Evolutionary conservation across 2,797 vertebrate genomes (phyloP).

Genomic region (Poeciliopsis infans): DNA sequence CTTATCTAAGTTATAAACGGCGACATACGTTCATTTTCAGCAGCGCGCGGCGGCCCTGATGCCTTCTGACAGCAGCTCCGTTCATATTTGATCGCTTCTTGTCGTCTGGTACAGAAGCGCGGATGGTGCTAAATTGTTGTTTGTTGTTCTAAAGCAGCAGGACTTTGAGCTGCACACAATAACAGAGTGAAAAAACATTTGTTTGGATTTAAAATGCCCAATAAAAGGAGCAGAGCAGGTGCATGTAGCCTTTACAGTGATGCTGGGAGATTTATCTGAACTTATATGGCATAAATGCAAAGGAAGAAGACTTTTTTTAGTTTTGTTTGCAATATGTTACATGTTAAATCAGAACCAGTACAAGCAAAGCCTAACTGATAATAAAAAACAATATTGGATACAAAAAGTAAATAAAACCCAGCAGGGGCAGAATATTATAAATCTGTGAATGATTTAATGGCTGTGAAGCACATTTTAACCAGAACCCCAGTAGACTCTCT

Average conservation of each 20-base stretch:
- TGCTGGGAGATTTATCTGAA: background rate
- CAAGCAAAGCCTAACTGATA: background rate
- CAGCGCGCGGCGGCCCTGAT: background rate
- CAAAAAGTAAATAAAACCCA: background rate
- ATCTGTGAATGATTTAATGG: background rate
- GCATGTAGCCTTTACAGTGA: background rate
- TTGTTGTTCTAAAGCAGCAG: conserved; percentile 4
- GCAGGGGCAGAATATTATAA: background rate
- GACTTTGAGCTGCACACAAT: background rate
- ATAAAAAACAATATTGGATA: background rate
- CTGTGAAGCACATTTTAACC: background rate
- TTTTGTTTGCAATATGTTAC: too few species aligned
- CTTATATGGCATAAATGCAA: too few species aligned
- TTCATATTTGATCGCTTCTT: conserved; percentile 5
- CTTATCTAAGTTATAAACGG: background rate
- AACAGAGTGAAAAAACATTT: background rate
- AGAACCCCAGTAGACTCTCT: background rate
- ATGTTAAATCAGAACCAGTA: too few species aligned
- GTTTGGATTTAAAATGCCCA: background rate
- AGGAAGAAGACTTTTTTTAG: too few species aligned
- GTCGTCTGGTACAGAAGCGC: background rate
- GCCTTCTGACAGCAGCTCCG: conserved; percentile 13
- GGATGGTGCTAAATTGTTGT: background rate
- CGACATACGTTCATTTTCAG: background rate
- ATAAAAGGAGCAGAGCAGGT: background rate